Evolutionary conservation across 2,888 invertebrate genomes (phyloP).

Genomic region (Aproaerema taeniolella): DNA sequence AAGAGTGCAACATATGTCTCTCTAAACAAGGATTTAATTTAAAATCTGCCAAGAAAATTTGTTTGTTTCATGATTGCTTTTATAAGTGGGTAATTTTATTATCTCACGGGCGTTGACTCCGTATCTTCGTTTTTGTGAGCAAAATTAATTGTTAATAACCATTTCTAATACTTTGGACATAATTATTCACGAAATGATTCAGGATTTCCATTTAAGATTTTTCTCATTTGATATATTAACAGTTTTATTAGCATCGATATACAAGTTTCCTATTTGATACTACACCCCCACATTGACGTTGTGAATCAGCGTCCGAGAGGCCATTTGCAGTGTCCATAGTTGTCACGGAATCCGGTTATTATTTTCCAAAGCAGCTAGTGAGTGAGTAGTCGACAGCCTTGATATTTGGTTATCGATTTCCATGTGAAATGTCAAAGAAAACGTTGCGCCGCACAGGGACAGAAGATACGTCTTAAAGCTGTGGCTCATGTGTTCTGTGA

Average conservation of each 20-base stretch:
- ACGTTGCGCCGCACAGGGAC: slow-evolving; percentile 11
- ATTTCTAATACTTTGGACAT: slow-evolving; percentile 5
- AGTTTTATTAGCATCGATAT: no score
- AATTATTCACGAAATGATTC: slow-evolving; percentile 7
- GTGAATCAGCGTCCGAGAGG: slow-evolving; percentile 61
- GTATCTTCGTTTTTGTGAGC: slow-evolving; percentile 5
- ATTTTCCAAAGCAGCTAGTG: slow-evolving; percentile 32
- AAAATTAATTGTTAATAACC: slow-evolving; percentile 8
- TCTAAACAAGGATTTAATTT: no score
- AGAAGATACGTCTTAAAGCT: neutral
- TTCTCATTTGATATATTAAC: slow-evolving; percentile 9
- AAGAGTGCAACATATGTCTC: no score
- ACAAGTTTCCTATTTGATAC: slow-evolving; percentile 60
- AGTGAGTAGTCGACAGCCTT: slow-evolving; percentile 53
- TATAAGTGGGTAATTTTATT: no score
- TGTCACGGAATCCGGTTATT: slow-evolving; percentile 34
- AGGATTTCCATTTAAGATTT: slow-evolving; percentile 2
- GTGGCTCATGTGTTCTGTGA: slow-evolving; percentile 9
- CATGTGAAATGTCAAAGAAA: slow-evolving; percentile 49
- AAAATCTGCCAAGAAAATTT: no score
- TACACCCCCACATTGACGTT: slow-evolving; percentile 43
- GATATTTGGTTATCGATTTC: slow-evolving; percentile 56
- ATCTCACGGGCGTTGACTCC: no score
- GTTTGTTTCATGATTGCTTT: no score
- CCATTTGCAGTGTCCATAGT: slow-evolving; percentile 40